Conservation (phyloP, 2,113 vertebrate species). For the Scomber colias region DNA sequence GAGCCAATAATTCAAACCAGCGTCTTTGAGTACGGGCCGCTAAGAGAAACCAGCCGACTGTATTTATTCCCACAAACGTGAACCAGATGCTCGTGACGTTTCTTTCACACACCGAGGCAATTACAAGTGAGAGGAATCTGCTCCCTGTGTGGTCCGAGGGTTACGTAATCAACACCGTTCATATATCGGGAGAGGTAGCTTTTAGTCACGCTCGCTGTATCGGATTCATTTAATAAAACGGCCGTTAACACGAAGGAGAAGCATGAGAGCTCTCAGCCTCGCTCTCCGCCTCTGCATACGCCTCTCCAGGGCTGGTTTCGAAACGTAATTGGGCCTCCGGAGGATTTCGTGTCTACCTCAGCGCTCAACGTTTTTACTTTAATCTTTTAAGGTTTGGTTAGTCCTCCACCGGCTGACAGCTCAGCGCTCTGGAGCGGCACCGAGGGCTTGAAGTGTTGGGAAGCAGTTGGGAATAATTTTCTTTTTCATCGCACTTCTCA, state of each 20-base stretch:
- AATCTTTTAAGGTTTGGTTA: constrained; percentile 8
- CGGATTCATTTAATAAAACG: neutral
- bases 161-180: neutral
- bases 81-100: constrained; percentile 45
- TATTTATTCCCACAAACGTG: constrained; percentile 25
- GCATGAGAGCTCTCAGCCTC: neutral
- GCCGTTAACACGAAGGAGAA: neutral
- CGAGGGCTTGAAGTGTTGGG: constrained; percentile 20
- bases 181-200: neutral
- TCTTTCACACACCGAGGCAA: constrained; percentile 1
- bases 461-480: constrained; percentile 8
- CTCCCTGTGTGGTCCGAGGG: constrained; percentile 47
- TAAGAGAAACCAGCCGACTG: constrained; percentile 15
- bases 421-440: neutral
- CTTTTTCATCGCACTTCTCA: constrained; percentile 23
- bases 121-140: constrained; percentile 1
- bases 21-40: neutral
- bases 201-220: neutral
- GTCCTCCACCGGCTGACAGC: constrained; percentile 14
- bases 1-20: constrained; percentile 16
- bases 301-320: neutral
- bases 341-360: constrained; percentile 13
- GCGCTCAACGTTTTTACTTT: constrained; percentile 9
- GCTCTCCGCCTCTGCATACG: constrained; percentile 9
- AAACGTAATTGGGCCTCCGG: constrained; percentile 40